phyloP scores from a whole-genome alignment of 1,140 invertebrate genomes.

The Megalopta genalis region DNA sequence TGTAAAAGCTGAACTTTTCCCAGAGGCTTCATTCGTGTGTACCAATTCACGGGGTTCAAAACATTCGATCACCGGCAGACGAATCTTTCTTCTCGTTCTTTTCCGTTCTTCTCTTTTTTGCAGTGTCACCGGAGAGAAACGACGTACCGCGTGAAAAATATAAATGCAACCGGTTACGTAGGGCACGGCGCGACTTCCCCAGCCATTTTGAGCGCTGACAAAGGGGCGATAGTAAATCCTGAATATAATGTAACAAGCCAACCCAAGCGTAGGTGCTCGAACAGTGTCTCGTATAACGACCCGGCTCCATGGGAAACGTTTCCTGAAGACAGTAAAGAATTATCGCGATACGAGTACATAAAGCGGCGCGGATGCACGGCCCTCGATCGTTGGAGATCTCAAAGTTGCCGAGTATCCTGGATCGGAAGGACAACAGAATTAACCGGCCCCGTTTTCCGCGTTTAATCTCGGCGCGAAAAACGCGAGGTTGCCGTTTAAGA shows the following conservation, averaged over 20 bases:
- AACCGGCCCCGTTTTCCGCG: background rate
- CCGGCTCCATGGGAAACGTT: conserved; percentile 40
- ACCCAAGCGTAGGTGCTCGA: conserved; percentile 30
- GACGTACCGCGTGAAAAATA: conserved; percentile 19
- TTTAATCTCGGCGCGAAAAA: background rate
- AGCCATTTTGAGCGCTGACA: conserved; percentile 58
- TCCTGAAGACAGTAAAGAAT: conserved; percentile 61
- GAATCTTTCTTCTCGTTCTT: conserved; percentile 9
- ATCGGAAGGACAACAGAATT: background rate
- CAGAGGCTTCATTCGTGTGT: too few relatives aligned
- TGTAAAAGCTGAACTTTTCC: too few relatives aligned
- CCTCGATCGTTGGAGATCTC: conserved; percentile 34
- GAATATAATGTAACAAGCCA: conserved; percentile 63
- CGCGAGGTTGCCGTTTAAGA: background rate
- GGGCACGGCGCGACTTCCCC: conserved; percentile 19
- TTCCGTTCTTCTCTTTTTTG: background rate
- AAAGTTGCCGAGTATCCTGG: background rate
- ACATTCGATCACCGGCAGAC: conserved; percentile 10
- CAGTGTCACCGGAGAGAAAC: conserved; percentile 11
- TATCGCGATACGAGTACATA: conserved; percentile 42
- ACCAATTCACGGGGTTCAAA: too few relatives aligned
- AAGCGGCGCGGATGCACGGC: conserved; percentile 5
- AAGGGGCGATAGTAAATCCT: conserved; percentile 59
- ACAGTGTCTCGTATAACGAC: conserved; percentile 56
- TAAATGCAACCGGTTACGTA: conserved; percentile 10